phyloP scores from a whole-genome alignment of 2,113 vertebrate genomes.

The Mesembrinibis cayennensis region DNA sequence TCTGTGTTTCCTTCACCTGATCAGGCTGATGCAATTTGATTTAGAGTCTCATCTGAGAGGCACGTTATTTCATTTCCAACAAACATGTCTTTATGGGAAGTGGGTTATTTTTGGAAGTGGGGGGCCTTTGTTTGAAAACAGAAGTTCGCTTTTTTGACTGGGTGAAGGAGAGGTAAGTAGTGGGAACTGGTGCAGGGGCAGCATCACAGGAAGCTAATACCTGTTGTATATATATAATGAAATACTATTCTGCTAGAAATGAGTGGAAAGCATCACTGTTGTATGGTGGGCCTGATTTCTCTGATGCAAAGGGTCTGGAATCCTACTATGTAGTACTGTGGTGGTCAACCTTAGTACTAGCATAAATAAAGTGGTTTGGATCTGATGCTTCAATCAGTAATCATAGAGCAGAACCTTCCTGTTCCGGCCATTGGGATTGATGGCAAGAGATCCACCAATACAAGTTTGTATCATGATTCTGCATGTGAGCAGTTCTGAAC shows the following conservation, averaged over 20 bases:
- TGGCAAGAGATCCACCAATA: not conserved
- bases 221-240: not conserved
- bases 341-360: not conserved
- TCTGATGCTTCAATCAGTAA: not conserved
- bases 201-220: not conserved
- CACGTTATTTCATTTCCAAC: not conserved
- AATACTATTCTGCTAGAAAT: not conserved
- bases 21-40: conserved; percentile 55
- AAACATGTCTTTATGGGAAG: not conserved
- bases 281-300: not conserved
- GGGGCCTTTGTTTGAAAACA: conserved; percentile 40
- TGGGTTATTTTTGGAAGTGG: conserved; percentile 40
- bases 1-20: conserved; percentile 71
- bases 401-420: not conserved
- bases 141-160: conserved; percentile 9
- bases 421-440: not conserved
- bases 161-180: not conserved
- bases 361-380: not conserved
- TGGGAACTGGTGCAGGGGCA: not conserved
- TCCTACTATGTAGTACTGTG: not conserved
- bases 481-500: not conserved
- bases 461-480: not conserved
- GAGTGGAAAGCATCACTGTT: not conserved
- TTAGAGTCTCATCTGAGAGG: conserved; percentile 36
- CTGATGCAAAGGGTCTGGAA: not conserved